A percentile compares a stretch with the other conserved stretches of the same genome.
Evolutionary conservation across 2,113 vertebrate species (phyloP).

Genomic region (Anoura caudifer): DNA sequence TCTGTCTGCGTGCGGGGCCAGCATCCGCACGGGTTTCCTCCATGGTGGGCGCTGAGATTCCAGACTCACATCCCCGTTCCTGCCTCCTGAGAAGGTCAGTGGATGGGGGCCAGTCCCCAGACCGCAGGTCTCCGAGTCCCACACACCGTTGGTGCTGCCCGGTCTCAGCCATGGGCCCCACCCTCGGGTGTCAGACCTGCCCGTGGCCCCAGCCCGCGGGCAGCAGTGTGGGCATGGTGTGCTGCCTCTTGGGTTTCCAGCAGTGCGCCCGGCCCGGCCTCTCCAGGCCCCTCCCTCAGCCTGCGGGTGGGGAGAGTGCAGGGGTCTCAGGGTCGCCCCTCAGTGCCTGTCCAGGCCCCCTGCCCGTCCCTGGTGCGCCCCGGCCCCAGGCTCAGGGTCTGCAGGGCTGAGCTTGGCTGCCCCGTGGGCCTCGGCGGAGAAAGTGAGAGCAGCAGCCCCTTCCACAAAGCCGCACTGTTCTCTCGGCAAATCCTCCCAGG

Average conservation of each 20-base stretch:
- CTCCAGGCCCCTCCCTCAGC: not conserved
- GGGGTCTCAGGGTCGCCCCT: not conserved
- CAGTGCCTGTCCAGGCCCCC: not conserved
- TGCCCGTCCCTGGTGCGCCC: not conserved
- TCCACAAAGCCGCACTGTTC: slow-evolving; percentile 87
- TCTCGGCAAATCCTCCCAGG: slow-evolving; percentile 81
- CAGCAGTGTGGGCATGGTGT: accelerated
- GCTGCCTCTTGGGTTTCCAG: not conserved
- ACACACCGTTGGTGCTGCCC: accelerated
- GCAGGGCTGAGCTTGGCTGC: slow-evolving; percentile 71
- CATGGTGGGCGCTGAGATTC: not conserved
- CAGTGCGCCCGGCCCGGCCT: accelerated
- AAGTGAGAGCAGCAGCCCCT: slow-evolving; percentile 74
- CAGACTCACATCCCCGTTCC: no score
- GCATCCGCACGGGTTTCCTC: accelerated
- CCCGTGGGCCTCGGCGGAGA: slow-evolving; percentile 76
- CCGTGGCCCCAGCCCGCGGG: not conserved
- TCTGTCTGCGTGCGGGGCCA: no score
- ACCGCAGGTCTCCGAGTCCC: not conserved
- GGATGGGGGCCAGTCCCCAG: not conserved
- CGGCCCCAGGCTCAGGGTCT: not conserved
- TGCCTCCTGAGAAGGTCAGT: not conserved
- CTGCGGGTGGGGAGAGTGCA: accelerated
- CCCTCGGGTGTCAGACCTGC: not conserved
- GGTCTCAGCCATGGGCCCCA: not conserved